Evolutionary conservation across 2,888 invertebrate species (phyloP).

Genomic region (Corythucha ciliata): DNA sequence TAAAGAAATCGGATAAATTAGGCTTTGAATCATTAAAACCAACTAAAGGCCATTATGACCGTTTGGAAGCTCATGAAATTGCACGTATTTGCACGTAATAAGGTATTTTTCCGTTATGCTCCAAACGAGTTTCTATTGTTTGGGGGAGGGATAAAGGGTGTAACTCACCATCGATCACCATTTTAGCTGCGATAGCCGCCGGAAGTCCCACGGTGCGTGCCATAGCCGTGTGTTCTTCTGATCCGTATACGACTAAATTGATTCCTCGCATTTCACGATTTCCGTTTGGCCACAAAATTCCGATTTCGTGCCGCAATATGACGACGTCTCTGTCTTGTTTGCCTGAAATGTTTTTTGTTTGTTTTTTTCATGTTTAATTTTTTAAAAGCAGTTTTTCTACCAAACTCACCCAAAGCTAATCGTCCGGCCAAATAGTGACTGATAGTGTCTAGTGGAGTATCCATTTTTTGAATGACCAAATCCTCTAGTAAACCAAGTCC

Average conservation of each 20-base stretch:
- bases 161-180: conserved; percentile 88
- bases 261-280: conserved; percentile 70
- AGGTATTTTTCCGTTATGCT: too few relatives aligned
- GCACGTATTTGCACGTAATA: too few relatives aligned
- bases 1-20: too few relatives aligned
- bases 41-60: neutral
- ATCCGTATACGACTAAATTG: conserved; percentile 82
- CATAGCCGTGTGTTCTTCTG: conserved; percentile 86
- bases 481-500: conserved; percentile 82
- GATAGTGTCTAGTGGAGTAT: conserved; percentile 85
- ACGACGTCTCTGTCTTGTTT: conserved; percentile 85
- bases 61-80: too few relatives aligned
- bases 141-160: too few relatives aligned
- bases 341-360: too few relatives aligned
- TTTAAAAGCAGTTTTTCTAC: neutral
- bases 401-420: conserved; percentile 58
- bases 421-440: conserved; percentile 78
- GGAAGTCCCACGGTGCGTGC: conserved; percentile 86
- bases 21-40: too few relatives aligned
- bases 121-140: too few relatives aligned
- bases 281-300: conserved; percentile 84
- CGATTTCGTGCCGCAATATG: conserved; percentile 85
- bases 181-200: conserved; percentile 92
- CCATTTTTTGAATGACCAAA: conserved; percentile 66
- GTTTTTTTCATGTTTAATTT: neutral